Conservation (phyloP, 64 coral and sea anemone genomes). For the Porites lutea region DNA sequence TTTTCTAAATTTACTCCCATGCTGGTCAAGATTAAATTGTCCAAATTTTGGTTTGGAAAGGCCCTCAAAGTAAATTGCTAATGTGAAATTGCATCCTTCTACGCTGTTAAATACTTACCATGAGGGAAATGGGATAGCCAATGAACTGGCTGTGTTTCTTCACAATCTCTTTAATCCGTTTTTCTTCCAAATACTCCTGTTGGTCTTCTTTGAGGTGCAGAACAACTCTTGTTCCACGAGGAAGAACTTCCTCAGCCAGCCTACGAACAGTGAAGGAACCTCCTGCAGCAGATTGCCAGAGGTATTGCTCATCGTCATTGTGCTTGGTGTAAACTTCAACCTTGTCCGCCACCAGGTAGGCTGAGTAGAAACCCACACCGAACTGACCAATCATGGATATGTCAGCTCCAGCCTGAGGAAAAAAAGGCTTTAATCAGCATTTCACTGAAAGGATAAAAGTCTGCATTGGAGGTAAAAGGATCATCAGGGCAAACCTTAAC, state of each 20-base stretch:
- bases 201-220: constrained; percentile 96
- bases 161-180: constrained; percentile 90
- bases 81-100: too few species aligned
- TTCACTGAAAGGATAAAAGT: background rate
- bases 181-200: constrained; percentile 89
- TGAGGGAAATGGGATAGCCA: constrained; percentile 93
- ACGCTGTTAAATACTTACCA: constrained; percentile 39
- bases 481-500: too few species aligned
- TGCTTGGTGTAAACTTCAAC: constrained; percentile 94
- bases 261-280: constrained; percentile 93
- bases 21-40: too few species aligned
- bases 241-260: constrained; percentile 67
- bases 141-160: constrained; percentile 99
- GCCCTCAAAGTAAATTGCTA: too few species aligned
- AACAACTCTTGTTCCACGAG: constrained; percentile 93
- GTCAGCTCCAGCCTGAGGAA: constrained; percentile 87
- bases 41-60: too few species aligned
- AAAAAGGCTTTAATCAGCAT: background rate
- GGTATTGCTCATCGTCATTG: constrained; percentile 98
- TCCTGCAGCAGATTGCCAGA: constrained; percentile 96
- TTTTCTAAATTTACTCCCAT: too few species aligned
- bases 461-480: too few species aligned
- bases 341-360: constrained; percentile 94
- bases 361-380: constrained; percentile 99
- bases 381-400: constrained; percentile 99